Percentiles rank a stretch among this genome's conserved stretches.
phyloP scores from a whole-genome alignment of 1,140 invertebrate genomes.

The Glossosoma conforme region DNA sequence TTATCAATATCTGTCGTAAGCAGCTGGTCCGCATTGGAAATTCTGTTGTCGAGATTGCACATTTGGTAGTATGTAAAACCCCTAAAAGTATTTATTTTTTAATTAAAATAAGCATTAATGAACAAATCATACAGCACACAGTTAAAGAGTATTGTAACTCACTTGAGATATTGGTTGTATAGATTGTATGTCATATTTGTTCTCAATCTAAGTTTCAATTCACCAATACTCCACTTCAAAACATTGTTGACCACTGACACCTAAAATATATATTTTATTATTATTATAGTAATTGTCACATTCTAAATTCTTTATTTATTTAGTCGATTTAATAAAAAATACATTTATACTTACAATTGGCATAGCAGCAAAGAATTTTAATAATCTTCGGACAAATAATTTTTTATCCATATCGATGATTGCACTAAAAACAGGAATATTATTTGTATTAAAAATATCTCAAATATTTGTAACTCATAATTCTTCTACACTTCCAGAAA shows the following conservation, averaged over 20 bases:
- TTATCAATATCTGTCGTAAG: conserved; percentile 96
- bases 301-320: too few relatives aligned
- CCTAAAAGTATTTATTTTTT: conserved; percentile 44
- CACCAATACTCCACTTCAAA: conserved; percentile 89
- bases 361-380: conserved; percentile 75
- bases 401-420: conserved; percentile 83
- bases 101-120: conserved; percentile 12
- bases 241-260: conserved; percentile 89
- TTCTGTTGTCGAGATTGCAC: conserved; percentile 90
- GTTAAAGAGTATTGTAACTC: conserved; percentile 42
- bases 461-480: too few relatives aligned
- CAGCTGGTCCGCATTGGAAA: conserved; percentile 94
- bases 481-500: too few relatives aligned
- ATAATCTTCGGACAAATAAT: conserved; percentile 70
- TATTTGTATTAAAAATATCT: not conserved
- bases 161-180: conserved; percentile 90
- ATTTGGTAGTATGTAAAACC: conserved; percentile 97
- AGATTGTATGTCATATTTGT: conserved; percentile 83
- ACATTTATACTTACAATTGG: conserved; percentile 63
- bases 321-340: too few relatives aligned
- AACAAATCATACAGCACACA: conserved; percentile 4
- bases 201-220: conserved; percentile 86
- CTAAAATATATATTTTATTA: conserved; percentile 47
- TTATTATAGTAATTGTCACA: not conserved
- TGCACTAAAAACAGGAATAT: conserved; percentile 61